These are phyloP conservation scores for Cyclura pinguis DNA, from an alignment of 2,797 vertebrate species.

Conservation along the genomic window DNA sequence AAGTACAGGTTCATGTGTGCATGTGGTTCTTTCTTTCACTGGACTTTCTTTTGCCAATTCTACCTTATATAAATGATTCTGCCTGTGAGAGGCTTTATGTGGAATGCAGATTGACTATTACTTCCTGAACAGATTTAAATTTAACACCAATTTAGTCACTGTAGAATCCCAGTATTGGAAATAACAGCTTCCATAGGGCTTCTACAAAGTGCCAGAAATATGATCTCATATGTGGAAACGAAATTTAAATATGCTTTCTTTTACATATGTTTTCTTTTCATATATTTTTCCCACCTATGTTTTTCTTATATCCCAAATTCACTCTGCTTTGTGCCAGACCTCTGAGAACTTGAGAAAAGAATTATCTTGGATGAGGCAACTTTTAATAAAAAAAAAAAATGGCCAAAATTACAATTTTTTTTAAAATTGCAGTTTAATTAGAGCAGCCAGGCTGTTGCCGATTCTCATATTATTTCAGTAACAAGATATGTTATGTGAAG, in stretches of 20 bases:
- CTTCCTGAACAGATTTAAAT: conserved; percentile 87
- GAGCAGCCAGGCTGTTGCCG: conserved; percentile 40
- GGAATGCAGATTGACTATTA: conserved; percentile 83
- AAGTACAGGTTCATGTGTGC: conserved; percentile 70
- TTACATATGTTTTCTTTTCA: conserved; percentile 76
- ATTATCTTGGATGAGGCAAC: conserved; percentile 39
- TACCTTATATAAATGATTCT: conserved; percentile 82
- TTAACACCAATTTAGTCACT: conserved; percentile 82
- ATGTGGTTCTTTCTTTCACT: conserved; percentile 69
- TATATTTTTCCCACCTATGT: conserved; percentile 73
- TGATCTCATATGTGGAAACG: conserved; percentile 82
- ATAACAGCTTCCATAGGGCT: conserved; percentile 83
- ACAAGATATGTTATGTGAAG: conserved; percentile 62
- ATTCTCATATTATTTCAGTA: conserved; percentile 53
- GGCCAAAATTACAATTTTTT: conserved; percentile 40
- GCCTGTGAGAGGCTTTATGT: conserved; percentile 78
- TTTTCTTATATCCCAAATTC: conserved; percentile 73
- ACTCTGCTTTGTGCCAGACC: conserved; percentile 55
- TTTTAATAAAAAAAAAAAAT: conserved; percentile 64
- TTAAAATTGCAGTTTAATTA: conserved; percentile 47
- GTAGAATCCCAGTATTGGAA: conserved; percentile 80
- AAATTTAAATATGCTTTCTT: conserved; percentile 81
- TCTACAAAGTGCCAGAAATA: conserved; percentile 87
- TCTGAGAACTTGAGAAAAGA: conserved; percentile 54
- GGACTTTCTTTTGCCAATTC: conserved; percentile 81